Percentiles rank a stretch among this genome's conserved stretches.
These are phyloP conservation scores for Engystomops pustulosus DNA, from an alignment of 2,113 vertebrate species.

Conservation along the genomic window DNA sequence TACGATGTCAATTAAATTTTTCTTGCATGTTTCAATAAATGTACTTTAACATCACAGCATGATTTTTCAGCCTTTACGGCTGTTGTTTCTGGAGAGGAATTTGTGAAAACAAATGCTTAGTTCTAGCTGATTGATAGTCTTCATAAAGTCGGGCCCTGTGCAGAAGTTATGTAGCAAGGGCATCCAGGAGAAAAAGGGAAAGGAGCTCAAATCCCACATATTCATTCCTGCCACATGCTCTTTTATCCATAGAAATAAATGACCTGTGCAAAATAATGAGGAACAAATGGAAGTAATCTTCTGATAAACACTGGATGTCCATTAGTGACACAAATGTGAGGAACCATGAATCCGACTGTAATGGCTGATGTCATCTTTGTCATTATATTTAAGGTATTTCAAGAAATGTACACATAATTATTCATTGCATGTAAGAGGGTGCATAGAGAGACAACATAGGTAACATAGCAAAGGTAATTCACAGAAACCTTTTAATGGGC, in stretches of 20 bases:
- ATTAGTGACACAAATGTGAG: constrained; percentile 36
- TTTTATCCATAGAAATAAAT: constrained; percentile 19
- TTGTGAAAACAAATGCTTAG: constrained; percentile 4
- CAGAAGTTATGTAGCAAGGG: constrained; percentile 13
- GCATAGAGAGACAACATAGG: not conserved
- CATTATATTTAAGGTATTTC: constrained; percentile 15
- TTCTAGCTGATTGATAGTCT: constrained; percentile 13
- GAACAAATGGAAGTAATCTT: constrained; percentile 35
- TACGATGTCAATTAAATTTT: constrained; percentile 52
- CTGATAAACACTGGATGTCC: constrained; percentile 33
- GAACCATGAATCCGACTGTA: not conserved
- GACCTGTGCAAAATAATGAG: constrained; percentile 1
- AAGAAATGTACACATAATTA: constrained; percentile 2
- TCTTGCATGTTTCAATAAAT: constrained; percentile 52
- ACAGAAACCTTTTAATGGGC: not conserved
- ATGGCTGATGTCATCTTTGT: constrained; percentile 18
- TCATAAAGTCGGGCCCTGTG: constrained; percentile 27
- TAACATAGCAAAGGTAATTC: not conserved
- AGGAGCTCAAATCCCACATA: not conserved
- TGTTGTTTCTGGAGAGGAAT: constrained; percentile 37
- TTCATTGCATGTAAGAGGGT: not conserved
- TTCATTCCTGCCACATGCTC: not conserved
- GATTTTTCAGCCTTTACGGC: constrained; percentile 44
- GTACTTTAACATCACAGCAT: constrained; percentile 44
- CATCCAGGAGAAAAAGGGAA: not conserved